These are phyloP conservation scores for Halichoerus grypus DNA, from an alignment of 2,113 vertebrate genomes.

Conservation along the genomic window DNA sequence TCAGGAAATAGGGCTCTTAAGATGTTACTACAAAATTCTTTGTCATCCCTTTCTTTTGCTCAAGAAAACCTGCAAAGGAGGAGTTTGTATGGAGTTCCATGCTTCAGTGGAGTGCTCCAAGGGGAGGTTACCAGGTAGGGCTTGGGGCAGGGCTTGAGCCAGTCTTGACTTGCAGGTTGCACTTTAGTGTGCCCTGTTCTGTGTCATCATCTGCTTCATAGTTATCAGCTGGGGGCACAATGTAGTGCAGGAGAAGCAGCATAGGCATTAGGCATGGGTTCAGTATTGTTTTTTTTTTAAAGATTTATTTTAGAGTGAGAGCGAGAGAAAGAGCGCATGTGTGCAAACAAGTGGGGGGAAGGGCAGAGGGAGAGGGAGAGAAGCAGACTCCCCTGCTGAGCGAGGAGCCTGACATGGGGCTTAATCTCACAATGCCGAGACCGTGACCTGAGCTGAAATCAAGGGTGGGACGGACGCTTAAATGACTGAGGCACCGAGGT, in stretches of 20 bases:
- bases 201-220: accelerated
- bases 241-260: neutral
- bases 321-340: too few species aligned
- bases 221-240: neutral
- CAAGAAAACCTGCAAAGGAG: neutral
- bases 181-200: too few species aligned
- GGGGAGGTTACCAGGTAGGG: neutral
- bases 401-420: neutral
- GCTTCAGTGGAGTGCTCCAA: neutral
- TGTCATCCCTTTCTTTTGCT: neutral
- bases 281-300: neutral
- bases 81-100: neutral
- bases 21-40: neutral
- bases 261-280: neutral
- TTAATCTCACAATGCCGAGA: neutral
- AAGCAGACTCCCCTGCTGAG: accelerated
- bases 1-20: neutral
- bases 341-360: neutral
- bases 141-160: neutral
- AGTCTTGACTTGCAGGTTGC: neutral
- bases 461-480: neutral
- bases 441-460: neutral
- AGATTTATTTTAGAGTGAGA: neutral
- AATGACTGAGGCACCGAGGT: neutral
- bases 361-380: neutral